Base-by-base conservation (phyloP, 2,113 vertebrate species). In the Petrocephalus zakoni region DNA sequence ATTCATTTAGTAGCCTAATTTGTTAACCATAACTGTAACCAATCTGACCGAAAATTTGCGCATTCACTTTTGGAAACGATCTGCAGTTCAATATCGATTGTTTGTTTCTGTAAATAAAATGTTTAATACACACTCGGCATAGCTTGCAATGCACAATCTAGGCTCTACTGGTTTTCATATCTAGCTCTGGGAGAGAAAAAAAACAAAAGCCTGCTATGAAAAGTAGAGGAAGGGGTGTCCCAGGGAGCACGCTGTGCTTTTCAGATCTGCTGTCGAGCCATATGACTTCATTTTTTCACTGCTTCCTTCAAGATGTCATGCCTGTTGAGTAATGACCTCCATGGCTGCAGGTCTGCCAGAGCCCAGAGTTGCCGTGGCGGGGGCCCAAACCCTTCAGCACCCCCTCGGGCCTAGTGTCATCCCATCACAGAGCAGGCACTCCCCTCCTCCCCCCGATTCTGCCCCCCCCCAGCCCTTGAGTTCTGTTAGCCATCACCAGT, bases 241-340 rank as follows among this genome's bases (percentile, higher is more conserved):
- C 82, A 37, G 89, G 92, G 90, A 92, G 90, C 78, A 85, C 87
- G 89, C 47, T 87, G 56, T 87, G 72, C 92, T 91, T 92, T 90
- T 89, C 89, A 88, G 88, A 75, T 92, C 93, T 89, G 90, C 87
- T 91, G 88, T 88, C 87, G 90, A 86, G 91, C 51, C 42, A 87
- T 90, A 92, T 93, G 92, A 93, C 91, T 92, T 93, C 91, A 94
- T 93, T 85, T 46, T 90, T 88, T 92, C 64, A 52, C 86, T 89
- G 89, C 90, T 92, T 91, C 22, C 87, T 89, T 92, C 89, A 91
- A 88, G 88, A 94, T 91, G 90, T 68, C 92, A 88, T 90, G 90
- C 90, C 88, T 91, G 25, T 87, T 90, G 83, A 93, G 90, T 90
- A 93, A 90, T 93, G 85, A 92, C 90, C 78, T 92, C 90, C 89